Percentiles rank a stretch among this genome's conserved stretches.
Conservation (phyloP, 1,140 invertebrate species). For the Tachypleus tridentatus region DNA sequence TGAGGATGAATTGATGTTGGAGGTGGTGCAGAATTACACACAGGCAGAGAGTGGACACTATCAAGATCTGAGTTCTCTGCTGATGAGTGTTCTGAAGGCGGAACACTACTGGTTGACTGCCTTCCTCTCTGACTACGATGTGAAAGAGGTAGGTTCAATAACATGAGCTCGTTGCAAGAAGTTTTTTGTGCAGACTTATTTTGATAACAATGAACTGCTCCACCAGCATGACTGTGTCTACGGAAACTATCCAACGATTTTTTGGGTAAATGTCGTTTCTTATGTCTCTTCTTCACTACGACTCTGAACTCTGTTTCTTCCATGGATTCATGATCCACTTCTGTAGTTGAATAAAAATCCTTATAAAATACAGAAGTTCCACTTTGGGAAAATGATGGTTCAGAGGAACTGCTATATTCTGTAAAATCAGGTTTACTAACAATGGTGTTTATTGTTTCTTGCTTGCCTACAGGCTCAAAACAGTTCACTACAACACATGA, state of each 20-base stretch:
- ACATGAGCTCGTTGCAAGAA: neutral
- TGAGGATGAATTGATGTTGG: conserved; percentile 26
- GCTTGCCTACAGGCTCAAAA: no score
- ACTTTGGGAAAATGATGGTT: no score
- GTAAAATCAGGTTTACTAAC: no score
- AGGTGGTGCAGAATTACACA: conserved; percentile 41
- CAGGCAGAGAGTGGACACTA: conserved; percentile 56
- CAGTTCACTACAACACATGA: no score
- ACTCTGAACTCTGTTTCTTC: conserved; percentile 47
- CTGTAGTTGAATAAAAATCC: conserved; percentile 13
- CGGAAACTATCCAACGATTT: conserved; percentile 37
- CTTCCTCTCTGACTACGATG: conserved; percentile 23
- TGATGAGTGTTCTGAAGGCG: conserved; percentile 50
- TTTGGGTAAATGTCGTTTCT: conserved; percentile 44
- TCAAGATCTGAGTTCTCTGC: conserved; percentile 52
- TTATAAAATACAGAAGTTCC: conserved; percentile 10
- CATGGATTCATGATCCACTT: conserved; percentile 9
- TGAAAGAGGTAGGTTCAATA: conserved; percentile 10
- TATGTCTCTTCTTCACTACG: conserved; percentile 53
- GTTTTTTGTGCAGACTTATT: conserved; percentile 19
- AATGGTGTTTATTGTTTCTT: no score
- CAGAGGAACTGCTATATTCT: no score
- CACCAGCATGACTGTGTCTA: conserved; percentile 45
- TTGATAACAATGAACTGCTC: conserved; percentile 38
- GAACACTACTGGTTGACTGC: conserved; percentile 45